phyloP scores from a whole-genome alignment of 2,888 invertebrate species.

The Amorpha juglandis region DNA sequence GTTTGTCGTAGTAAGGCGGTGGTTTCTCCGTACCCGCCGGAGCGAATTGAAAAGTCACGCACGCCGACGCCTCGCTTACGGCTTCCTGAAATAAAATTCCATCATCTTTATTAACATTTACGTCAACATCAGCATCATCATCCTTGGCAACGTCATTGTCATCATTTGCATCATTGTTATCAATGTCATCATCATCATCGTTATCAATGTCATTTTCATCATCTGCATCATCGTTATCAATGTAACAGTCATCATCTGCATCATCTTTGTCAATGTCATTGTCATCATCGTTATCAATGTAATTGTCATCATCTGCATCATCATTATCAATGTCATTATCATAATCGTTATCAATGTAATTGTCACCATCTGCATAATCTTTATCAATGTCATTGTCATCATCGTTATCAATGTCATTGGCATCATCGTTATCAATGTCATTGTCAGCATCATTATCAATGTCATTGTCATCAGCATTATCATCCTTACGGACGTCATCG shows the following conservation, averaged over 20 bases:
- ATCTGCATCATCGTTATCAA: too few relatives aligned
- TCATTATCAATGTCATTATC: too few relatives aligned
- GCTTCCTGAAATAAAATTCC: conserved; percentile 56
- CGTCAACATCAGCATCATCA: not conserved
- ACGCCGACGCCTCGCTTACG: conserved; percentile 87
- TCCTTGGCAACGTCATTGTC: not conserved
- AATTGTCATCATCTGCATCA: too few relatives aligned
- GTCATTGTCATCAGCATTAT: not conserved
- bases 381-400: too few relatives aligned
- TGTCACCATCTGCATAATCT: not conserved
- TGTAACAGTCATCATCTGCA: too few relatives aligned
- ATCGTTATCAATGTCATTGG: too few relatives aligned
- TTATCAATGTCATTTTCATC: not conserved
- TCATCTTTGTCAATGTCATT: too few relatives aligned
- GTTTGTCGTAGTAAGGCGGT: conserved; percentile 92
- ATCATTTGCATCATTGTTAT: too few relatives aligned
- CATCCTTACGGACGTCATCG: too few relatives aligned
- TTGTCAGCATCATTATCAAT: not conserved
- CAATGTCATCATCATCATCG: not conserved
- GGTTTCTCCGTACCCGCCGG: conserved; percentile 80
- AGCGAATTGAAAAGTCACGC: conserved; percentile 94
- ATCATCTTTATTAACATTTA: not conserved
- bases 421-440: too few relatives aligned
- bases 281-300: too few relatives aligned
- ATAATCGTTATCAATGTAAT: too few relatives aligned